Evolutionary conservation across 2,888 invertebrate species (phyloP).

Genomic region (Apamea monoglypha): DNA sequence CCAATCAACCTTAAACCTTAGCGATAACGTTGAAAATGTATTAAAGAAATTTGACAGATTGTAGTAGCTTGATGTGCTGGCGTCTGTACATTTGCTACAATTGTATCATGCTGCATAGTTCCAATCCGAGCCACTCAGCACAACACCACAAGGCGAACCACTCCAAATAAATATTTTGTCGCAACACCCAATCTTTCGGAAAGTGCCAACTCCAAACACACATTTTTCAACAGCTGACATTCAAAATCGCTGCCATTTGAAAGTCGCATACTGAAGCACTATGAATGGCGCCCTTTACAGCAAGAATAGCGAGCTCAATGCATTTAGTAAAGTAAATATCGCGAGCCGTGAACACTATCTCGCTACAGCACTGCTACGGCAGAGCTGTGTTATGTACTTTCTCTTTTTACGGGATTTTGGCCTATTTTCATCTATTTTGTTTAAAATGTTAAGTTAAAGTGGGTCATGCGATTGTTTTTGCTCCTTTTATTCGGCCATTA

Average conservation of each 20-base stretch:
- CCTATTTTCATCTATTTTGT: background rate
- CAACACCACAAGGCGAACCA: background rate
- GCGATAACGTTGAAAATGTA: too few relatives aligned
- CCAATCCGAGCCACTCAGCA: background rate
- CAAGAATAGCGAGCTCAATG: constrained; percentile 55
- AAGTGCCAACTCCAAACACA: constrained; percentile 12
- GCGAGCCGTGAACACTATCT: constrained; percentile 60
- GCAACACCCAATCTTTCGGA: constrained; percentile 13
- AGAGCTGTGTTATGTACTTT: constrained; percentile 20
- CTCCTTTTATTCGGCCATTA: background rate
- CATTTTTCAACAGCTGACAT: constrained; percentile 36
- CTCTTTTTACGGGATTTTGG: constrained; percentile 33
- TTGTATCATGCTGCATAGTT: background rate
- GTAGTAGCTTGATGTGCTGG: too few relatives aligned
- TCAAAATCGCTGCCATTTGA: constrained; percentile 52
- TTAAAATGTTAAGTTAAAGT: background rate
- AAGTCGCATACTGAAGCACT: constrained; percentile 41
- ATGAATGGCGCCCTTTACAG: constrained; percentile 52
- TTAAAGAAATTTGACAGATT: too few relatives aligned
- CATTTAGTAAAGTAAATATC: constrained; percentile 65
- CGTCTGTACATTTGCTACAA: background rate
- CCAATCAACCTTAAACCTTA: too few relatives aligned
- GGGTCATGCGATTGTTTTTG: too few relatives aligned
- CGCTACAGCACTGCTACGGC: constrained; percentile 25
- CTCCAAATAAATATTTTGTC: constrained; percentile 16